Percentiles rank a stretch among this genome's conserved stretches.
Evolutionary conservation across 2,797 vertebrate genomes (phyloP).

Genomic region (Hydrophis major): DNA sequence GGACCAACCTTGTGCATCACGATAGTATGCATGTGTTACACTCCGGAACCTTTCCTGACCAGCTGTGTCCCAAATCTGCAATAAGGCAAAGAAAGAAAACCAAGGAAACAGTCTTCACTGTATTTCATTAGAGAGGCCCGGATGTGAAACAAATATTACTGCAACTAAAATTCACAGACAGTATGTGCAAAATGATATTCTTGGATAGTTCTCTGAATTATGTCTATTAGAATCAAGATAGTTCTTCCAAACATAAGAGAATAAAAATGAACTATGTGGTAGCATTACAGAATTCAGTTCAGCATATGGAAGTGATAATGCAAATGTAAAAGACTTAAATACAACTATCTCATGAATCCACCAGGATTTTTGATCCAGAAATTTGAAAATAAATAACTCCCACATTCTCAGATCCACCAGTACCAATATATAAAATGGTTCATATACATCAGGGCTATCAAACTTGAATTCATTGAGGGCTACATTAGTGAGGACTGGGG

Average conservation of each 20-base stretch:
- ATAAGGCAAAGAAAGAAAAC: not conserved
- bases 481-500: too few species aligned
- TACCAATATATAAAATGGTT: not conserved
- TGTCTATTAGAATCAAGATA: not conserved
- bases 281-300: not conserved
- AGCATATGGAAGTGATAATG: not conserved
- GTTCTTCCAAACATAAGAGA: not conserved
- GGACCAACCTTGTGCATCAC: slow-evolving; percentile 92
- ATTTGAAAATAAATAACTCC: not conserved
- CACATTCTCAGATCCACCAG: not conserved
- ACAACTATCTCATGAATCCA: not conserved
- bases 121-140: not conserved
- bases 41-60: slow-evolving; percentile 98
- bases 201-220: not conserved
- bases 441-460: not conserved
- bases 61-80: slow-evolving; percentile 96
- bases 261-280: not conserved
- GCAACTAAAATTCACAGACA: not conserved
- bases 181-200: not conserved
- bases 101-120: not conserved
- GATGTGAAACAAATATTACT: rapidly evolving
- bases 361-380: not conserved
- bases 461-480: too few species aligned
- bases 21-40: slow-evolving; percentile 96
- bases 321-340: not conserved